These are phyloP conservation scores for Pelmatolapia mariae DNA, from an alignment of 2,113 vertebrate genomes.

Conservation along the genomic window DNA sequence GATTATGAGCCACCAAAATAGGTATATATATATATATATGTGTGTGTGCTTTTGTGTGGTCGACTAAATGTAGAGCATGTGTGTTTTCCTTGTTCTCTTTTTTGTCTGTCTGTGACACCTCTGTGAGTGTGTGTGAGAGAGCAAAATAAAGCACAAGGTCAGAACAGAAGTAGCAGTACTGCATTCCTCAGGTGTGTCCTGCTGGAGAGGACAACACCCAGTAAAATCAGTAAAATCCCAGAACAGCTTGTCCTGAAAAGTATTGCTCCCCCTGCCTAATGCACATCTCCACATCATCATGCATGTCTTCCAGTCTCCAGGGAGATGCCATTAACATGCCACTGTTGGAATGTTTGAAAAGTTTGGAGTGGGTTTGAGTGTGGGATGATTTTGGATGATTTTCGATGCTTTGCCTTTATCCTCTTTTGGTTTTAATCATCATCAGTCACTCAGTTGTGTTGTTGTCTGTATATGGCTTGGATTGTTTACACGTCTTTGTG, in stretches of 20 bases:
- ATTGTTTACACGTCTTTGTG: neutral
- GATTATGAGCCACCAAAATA: constrained; percentile 72
- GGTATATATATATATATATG: constrained; percentile 2
- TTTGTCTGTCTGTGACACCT: neutral
- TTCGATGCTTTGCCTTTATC: neutral
- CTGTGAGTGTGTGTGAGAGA: neutral
- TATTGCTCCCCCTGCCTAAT: constrained; percentile 17
- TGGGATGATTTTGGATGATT: neutral
- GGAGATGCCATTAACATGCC: neutral
- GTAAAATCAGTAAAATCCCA: constrained; percentile 32
- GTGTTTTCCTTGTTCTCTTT: neutral
- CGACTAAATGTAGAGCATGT: neutral
- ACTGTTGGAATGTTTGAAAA: neutral
- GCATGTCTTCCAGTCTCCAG: neutral
- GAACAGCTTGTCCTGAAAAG: constrained; percentile 16
- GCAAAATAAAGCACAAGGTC: constrained; percentile 25
- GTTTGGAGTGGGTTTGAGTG: neutral
- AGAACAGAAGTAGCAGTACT: neutral
- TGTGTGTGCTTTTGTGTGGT: neutral
- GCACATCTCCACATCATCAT: neutral
- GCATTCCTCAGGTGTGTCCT: constrained; percentile 27
- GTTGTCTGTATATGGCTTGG: neutral
- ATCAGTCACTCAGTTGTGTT: neutral
- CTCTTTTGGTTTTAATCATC: neutral
- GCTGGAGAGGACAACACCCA: constrained; percentile 3